Conservation (phyloP, 2,888 invertebrate species). For the Tubulanus polymorphus region DNA sequence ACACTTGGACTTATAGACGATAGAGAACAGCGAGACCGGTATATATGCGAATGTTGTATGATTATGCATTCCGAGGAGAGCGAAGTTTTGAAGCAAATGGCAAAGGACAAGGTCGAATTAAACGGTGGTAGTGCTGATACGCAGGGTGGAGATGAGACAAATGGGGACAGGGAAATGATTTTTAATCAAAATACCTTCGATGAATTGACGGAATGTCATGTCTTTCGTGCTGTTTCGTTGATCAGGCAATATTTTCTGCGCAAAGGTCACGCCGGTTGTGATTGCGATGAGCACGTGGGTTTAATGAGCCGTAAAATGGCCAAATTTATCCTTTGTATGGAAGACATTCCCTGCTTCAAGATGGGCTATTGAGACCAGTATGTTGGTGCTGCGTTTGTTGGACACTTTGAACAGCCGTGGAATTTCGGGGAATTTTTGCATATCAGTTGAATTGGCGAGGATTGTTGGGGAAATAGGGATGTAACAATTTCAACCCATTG, state of each 20-base stretch:
- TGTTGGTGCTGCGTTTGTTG: neutral
- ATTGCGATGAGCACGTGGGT: neutral
- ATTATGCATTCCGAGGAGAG: neutral
- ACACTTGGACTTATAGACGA: neutral
- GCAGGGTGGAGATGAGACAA: neutral
- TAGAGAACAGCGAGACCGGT: neutral
- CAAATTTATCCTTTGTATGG: conserved; percentile 2
- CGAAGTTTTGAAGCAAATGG: neutral
- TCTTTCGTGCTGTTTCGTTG: conserved; percentile 1
- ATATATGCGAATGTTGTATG: conserved; percentile 1
- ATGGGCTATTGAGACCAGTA: neutral
- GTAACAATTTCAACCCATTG: neutral
- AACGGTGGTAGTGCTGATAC: neutral
- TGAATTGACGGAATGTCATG: neutral
- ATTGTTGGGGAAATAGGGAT: neutral
- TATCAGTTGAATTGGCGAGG: neutral
- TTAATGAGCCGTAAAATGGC: neutral
- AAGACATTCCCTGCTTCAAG: neutral
- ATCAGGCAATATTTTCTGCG: conserved; percentile 2
- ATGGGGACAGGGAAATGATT: neutral
- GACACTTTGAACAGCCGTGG: neutral
- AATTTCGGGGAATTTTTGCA: neutral
- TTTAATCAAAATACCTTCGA: conserved; percentile 2
- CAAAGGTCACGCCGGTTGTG: neutral
- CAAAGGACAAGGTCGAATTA: neutral